Base-by-base conservation (phyloP, 2,113 vertebrate species). In the Laticauda laticaudata region DNA sequence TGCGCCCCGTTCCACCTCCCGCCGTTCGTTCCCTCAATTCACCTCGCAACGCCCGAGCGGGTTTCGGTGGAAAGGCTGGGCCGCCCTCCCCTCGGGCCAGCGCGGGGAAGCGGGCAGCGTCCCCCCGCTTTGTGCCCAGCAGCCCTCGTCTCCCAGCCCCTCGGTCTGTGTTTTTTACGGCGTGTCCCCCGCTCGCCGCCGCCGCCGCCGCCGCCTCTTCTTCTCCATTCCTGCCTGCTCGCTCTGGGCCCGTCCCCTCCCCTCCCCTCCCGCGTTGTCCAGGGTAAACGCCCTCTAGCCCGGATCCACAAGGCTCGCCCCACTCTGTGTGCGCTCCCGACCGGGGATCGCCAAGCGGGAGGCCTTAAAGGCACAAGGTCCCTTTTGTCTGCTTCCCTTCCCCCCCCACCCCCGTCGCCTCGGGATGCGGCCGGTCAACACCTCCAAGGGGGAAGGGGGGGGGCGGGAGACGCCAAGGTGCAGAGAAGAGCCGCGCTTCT, bases 241-340 rank as follows among this genome's bases (percentile, higher is more conserved):
- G 91, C 93, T 90, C 94, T 69, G 93, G 94, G 95, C 94, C 94
- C 94, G 91, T 93, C 94, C 94, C 45, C 45, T 45, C 45, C 45
- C 11, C 92, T 94, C 55, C 59, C 87, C 55, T 75, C 89, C 95
- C 94, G 95, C 96, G 95, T 54, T 94, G 97, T 96, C 97, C 97
- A 95, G 96, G 95, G 96, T 95, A 95, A 96, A 95, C 97, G 97
- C 97, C 97, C 97, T 97, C 96, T 96, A 96, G 97, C 97, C 97
- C 97, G 97, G 97, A 97, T 97, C 96, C 96, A 96, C 96, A 96
- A 96, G 75, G 95, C 95, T 34, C 91, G 48, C 95, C 96, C 96
- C 96, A 95, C 93, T 94, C 95, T 94, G 93, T 94, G 93, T 96
- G 96, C 81, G 96, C 94, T 90, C 87, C 45, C 48, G 61, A 48